These are phyloP conservation scores for Nasonia giraulti DNA, from an alignment of 1,140 invertebrate species.

Conservation along the genomic window DNA sequence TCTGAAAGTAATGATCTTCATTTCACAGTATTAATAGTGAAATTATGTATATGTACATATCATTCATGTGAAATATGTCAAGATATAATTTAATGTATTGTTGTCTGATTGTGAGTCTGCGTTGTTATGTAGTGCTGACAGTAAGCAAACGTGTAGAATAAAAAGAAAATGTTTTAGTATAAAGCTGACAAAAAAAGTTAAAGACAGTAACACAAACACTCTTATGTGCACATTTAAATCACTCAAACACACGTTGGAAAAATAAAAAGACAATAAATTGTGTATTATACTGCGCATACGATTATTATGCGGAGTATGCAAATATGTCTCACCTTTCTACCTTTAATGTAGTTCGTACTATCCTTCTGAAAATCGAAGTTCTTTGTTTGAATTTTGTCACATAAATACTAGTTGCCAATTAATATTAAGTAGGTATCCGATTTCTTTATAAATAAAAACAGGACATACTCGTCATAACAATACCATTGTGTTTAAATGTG, in stretches of 20 bases:
- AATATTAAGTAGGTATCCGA: not conserved
- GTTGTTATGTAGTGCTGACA: constrained; percentile 29
- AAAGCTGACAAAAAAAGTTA: constrained; percentile 12
- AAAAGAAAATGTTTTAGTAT: constrained; percentile 3
- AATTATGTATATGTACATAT: no score
- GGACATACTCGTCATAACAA: constrained; percentile 42
- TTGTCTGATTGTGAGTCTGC: constrained; percentile 4
- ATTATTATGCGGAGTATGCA: constrained; percentile 51
- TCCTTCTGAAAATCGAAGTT: constrained; percentile 48
- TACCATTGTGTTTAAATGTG: not conserved
- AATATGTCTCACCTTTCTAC: constrained; percentile 53
- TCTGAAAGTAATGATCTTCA: constrained; percentile 41
- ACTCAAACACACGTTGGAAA: constrained; percentile 28
- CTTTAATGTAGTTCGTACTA: constrained; percentile 41
- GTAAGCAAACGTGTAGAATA: constrained; percentile 22
- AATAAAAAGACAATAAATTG: constrained; percentile 38
- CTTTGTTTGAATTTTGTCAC: constrained; percentile 46
- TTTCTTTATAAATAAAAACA: not conserved
- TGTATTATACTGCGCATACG: constrained; percentile 45
- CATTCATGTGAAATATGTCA: constrained; percentile 4
- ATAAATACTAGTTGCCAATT: constrained; percentile 21
- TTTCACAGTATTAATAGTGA: not conserved
- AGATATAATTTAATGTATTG: not conserved
- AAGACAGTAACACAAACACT: constrained; percentile 47
- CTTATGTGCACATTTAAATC: constrained; percentile 29